phyloP scores from a whole-genome alignment of 2,888 invertebrate genomes.

The Aphodius granarius region DNA sequence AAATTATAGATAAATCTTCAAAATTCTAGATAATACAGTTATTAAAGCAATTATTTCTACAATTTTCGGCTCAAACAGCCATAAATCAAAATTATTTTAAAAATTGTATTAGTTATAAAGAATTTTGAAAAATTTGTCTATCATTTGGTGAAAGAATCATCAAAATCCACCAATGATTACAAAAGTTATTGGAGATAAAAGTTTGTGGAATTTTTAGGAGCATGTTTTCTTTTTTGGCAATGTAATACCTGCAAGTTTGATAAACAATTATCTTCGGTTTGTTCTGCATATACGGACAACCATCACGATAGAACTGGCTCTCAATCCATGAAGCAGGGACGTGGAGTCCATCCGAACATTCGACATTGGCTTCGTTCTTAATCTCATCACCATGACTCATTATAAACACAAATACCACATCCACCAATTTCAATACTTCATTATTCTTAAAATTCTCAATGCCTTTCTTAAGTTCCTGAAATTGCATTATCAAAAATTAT shows the following conservation, averaged over 20 bases:
- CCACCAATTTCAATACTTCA: slow-evolving; percentile 53
- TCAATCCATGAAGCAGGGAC: slow-evolving; percentile 59
- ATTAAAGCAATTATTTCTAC: no score
- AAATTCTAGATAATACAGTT: no score
- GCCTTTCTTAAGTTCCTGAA: slow-evolving; percentile 52
- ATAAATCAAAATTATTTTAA: no score
- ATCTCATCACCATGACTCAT: slow-evolving; percentile 66
- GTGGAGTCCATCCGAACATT: slow-evolving; percentile 60
- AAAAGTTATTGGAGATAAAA: no score
- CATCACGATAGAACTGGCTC: slow-evolving; percentile 61
- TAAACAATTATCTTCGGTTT: slow-evolving; percentile 74
- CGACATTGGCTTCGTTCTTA: slow-evolving; percentile 55
- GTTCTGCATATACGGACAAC: slow-evolving; percentile 58
- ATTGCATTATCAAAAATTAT: slow-evolving; percentile 17
- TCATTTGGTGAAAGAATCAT: no score
- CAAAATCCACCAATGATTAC: no score
- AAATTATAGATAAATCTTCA: no score
- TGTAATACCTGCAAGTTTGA: slow-evolving; percentile 65
- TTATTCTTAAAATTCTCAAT: slow-evolving; percentile 53
- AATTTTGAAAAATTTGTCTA: no score
- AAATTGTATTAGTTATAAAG: no score
- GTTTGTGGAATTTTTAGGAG: no score
- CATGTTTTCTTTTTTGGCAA: background rate
- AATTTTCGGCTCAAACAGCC: no score
- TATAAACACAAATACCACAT: slow-evolving; percentile 66